Conservation (phyloP, 2,797 vertebrate genomes). For the Zenarchopterus dispar region DNA sequence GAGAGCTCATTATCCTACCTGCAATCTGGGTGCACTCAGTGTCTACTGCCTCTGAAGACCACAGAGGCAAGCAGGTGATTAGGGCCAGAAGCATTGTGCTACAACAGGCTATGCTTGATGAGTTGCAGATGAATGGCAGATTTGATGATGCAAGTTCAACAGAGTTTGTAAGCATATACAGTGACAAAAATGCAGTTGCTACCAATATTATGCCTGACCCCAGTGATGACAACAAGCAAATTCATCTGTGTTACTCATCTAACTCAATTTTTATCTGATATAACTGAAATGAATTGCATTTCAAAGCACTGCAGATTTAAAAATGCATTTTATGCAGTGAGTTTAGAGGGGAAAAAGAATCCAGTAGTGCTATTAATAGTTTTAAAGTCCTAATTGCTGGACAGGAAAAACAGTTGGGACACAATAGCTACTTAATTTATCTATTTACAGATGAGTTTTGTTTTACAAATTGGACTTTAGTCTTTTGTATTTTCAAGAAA, state of each 20-base stretch:
- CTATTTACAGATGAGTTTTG: background rate
- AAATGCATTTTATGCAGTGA: slow-evolving; percentile 25
- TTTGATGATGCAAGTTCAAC: slow-evolving; percentile 57
- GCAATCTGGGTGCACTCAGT: background rate
- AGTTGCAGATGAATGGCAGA: slow-evolving; percentile 67
- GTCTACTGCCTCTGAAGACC: slow-evolving; percentile 54
- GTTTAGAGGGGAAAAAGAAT: slow-evolving; percentile 14
- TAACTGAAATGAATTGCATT: slow-evolving; percentile 1
- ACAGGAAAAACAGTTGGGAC: slow-evolving; percentile 49
- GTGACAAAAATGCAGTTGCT: slow-evolving; percentile 14
- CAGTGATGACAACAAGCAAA: slow-evolving; percentile 21
- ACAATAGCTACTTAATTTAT: background rate
- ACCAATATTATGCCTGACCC: slow-evolving; percentile 31
- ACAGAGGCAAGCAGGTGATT: slow-evolving; percentile 71
- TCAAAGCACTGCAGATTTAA: background rate
- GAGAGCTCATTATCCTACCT: slow-evolving; percentile 30
- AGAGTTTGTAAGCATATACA: slow-evolving; percentile 38
- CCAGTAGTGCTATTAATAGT: slow-evolving; percentile 16
- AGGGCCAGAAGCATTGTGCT: slow-evolving; percentile 69
- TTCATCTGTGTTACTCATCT: slow-evolving; percentile 25
- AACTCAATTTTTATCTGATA: slow-evolving; percentile 8
- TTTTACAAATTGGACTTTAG: background rate
- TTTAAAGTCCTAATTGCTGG: slow-evolving; percentile 21
- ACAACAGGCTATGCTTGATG: slow-evolving; percentile 62
- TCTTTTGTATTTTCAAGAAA: no score